Evolutionary conservation across 1,140 invertebrate species (phyloP).

Genomic region (Tachypleus tridentatus): DNA sequence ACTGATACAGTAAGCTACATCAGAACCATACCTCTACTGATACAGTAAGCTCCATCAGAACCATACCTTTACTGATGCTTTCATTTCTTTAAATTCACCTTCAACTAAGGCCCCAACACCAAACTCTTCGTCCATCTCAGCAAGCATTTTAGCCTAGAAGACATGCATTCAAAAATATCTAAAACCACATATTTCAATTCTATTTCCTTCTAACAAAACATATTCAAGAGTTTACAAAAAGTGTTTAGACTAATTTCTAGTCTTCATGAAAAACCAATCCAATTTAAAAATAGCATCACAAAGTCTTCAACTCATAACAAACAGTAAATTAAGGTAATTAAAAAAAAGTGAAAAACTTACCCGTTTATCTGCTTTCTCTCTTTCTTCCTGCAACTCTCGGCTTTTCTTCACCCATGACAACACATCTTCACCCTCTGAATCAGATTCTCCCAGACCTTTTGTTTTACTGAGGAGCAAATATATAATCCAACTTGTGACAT

Average conservation of each 20-base stretch:
- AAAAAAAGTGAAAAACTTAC: slow-evolving; percentile 44
- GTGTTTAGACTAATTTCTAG: not conserved
- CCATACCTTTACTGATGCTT: slow-evolving; percentile 26
- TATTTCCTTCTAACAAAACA: no score
- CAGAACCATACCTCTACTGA: not conserved
- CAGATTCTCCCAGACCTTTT: slow-evolving; percentile 20
- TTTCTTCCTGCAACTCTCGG: slow-evolving; percentile 62
- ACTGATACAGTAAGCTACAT: no score
- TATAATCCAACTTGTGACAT: not conserved
- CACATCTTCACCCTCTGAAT: slow-evolving; percentile 42
- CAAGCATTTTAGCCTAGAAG: slow-evolving; percentile 70
- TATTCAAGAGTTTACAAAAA: not conserved
- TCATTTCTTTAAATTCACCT: slow-evolving; percentile 53
- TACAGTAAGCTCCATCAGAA: not conserved
- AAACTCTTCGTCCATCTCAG: slow-evolving; percentile 92
- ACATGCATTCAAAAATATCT: no score
- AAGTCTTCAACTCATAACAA: not conserved
- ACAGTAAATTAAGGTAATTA: slow-evolving; percentile 2
- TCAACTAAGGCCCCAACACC: slow-evolving; percentile 71
- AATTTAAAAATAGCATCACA: not conserved
- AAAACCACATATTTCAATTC: no score
- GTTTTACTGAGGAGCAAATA: slow-evolving; percentile 33
- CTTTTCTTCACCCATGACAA: slow-evolving; percentile 69
- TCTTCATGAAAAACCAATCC: slow-evolving; percentile 1
- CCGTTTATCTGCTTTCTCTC: slow-evolving; percentile 70